Evolutionary conservation across 1,140 invertebrate genomes (phyloP), one percentile per base, ranked within the genome.

Genomic region (Acromyrmex heyeri): DNA sequence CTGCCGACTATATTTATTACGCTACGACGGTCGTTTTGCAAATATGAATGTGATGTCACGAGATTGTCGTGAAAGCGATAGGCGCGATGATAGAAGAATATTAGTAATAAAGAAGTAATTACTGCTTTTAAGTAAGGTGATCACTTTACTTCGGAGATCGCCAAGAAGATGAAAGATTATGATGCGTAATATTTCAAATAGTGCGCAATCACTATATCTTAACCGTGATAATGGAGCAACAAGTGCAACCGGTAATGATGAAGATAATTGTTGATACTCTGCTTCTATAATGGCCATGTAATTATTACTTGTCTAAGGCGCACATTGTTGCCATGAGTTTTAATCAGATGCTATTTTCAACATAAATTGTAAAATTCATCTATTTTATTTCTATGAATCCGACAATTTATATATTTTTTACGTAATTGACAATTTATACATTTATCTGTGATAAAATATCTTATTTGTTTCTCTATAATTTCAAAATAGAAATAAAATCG

Each of bases 1-100:
- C 78, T 78, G 48, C 59, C 62, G 70, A 57, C 65, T 78, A 73
- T 89, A 87, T 90, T 90, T 90, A 90, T 90, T 88, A 57, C 21
- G 21, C 53, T 18, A 61, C 57, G 34, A 16, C 16, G 21, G 24
- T 48, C 34, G 18, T 70, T 62, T 55, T 10, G 57, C 57, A 79
- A 24, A 3, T 69, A 69, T 79, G 55, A 69, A 21, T 61, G 24
- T 48, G 27, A 59, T 14, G 27, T 75, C 69, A 24, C 55, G 79
- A 73, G 7, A 62, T 61, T 44, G 38, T 44, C 38, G 55, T 48
- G 38, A 59, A 59, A 57, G 16, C 65, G 38, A 44, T 38, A 73
- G 55, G 24, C 69, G 69, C 79, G 69, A 61, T 75, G 79, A 82
- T 73, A 30, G 21, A 3, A 38, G 30, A 75, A 48, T 34, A 50